Percentiles rank a stretch among this genome's conserved stretches.
Evolutionary conservation across 2,888 invertebrate species (phyloP).

Genomic region (Coleophora flavipennella): DNA sequence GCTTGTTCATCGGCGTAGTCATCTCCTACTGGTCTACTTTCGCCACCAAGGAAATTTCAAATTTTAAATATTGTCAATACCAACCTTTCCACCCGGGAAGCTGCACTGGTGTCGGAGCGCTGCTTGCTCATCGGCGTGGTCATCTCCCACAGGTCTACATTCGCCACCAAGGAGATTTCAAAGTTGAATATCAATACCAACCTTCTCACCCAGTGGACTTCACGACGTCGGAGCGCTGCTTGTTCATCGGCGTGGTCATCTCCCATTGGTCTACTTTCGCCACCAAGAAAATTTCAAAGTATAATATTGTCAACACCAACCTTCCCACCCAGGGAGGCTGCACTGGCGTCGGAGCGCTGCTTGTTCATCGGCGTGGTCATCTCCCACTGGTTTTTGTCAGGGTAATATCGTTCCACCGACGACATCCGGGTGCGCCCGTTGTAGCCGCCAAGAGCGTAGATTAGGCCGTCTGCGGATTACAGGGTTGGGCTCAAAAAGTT

Average conservation of each 20-base stretch:
- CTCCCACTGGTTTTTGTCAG: conserved; percentile 84
- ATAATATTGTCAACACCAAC: conserved; percentile 29
- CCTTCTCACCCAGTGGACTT: too few relatives aligned
- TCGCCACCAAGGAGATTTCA: too few relatives aligned
- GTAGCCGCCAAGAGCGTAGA: conserved; percentile 89
- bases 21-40: conserved; percentile 88
- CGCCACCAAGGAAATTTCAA: too few relatives aligned
- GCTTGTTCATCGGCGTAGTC: conserved; percentile 81
- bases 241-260: conserved; percentile 81
- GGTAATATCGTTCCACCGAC: conserved; percentile 85
- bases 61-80: too few relatives aligned
- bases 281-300: too few relatives aligned
- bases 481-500: too few relatives aligned
- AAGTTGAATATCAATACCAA: too few relatives aligned
- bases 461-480: conserved; percentile 67
- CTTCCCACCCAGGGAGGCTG: conserved; percentile 78
- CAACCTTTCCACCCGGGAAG: too few relatives aligned
- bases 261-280: conserved; percentile 92
- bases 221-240: conserved; percentile 84
- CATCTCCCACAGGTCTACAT: conserved; percentile 87
- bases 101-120: conserved; percentile 85
- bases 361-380: conserved; percentile 82
- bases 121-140: conserved; percentile 82
- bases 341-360: conserved; percentile 84
- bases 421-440: conserved; percentile 83